These are phyloP conservation scores for Heliothis subflexa DNA, from an alignment of 1,140 invertebrate genomes.

Conservation along the genomic window DNA sequence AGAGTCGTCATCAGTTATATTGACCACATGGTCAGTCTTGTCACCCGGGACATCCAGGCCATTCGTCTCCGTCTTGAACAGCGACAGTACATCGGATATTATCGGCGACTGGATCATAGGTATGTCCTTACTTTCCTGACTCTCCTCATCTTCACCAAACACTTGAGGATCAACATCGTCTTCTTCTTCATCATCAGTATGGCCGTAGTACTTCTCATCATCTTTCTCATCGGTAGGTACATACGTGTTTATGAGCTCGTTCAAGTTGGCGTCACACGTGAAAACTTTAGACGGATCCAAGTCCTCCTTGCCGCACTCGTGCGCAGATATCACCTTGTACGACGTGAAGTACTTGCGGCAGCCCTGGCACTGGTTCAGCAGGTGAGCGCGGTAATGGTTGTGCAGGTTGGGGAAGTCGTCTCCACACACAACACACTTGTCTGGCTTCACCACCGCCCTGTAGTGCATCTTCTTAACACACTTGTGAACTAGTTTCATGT, in stretches of 20 bases:
- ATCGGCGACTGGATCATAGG: constrained; percentile 72
- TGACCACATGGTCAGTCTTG: constrained; percentile 57
- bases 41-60: constrained; percentile 51
- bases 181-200: constrained; percentile 64
- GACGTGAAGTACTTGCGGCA: constrained; percentile 83
- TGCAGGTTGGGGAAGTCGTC: constrained; percentile 81
- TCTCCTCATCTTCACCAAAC: constrained; percentile 36
- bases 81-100: constrained; percentile 79
- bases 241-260: constrained; percentile 70
- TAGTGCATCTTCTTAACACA: constrained; percentile 78
- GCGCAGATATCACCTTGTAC: constrained; percentile 69
- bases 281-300: constrained; percentile 77
- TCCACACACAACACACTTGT: constrained; percentile 78
- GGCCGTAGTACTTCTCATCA: constrained; percentile 78
- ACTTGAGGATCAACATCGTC: constrained; percentile 54
- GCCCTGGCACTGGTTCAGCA: constrained; percentile 74
- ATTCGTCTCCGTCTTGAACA: constrained; percentile 62
- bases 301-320: constrained; percentile 80
- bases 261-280: constrained; percentile 70
- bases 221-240: constrained; percentile 76
- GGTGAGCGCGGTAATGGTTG: constrained; percentile 82
- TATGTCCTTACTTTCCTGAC: constrained; percentile 65
- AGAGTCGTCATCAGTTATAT: constrained; percentile 69
- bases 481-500: constrained; percentile 79
- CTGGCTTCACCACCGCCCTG: constrained; percentile 71